phyloP scores from a whole-genome alignment of 1,140 invertebrate species.

The Arion vulgaris region DNA sequence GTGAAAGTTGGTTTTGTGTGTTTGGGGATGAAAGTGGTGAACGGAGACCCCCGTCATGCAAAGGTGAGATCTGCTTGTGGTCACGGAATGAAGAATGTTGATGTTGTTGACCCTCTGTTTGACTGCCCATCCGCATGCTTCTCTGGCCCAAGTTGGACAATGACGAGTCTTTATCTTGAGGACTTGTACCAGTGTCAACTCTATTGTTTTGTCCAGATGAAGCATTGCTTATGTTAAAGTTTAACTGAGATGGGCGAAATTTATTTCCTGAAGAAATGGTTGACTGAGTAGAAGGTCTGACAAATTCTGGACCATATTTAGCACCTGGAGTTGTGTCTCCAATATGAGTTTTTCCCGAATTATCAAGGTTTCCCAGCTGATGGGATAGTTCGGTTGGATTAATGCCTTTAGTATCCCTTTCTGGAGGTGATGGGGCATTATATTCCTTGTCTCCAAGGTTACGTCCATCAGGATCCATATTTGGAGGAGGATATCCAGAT shows the following conservation, averaged over 20 bases:
- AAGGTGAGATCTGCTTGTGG: background rate
- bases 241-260: conserved; percentile 1
- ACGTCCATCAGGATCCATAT: conserved; percentile 75
- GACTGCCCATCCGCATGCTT: background rate
- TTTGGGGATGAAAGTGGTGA: background rate
- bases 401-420: conserved; percentile 75
- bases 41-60: background rate
- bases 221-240: background rate
- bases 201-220: background rate
- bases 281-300: background rate
- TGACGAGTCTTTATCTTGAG: conserved; percentile 17
- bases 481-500: conserved; percentile 73
- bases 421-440: conserved; percentile 83
- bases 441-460: conserved; percentile 82
- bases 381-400: conserved; percentile 50
- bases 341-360: background rate
- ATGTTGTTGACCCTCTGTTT: background rate
- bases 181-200: conserved; percentile 39
- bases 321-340: background rate
- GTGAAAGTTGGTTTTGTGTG: background rate
- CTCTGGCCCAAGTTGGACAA: background rate
- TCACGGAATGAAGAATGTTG: background rate
- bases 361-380: conserved; percentile 20
- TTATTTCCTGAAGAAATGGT: background rate
- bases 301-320: background rate